Conservation (phyloP, 2,797 vertebrate genomes). For the Alauda arvensis region DNA sequence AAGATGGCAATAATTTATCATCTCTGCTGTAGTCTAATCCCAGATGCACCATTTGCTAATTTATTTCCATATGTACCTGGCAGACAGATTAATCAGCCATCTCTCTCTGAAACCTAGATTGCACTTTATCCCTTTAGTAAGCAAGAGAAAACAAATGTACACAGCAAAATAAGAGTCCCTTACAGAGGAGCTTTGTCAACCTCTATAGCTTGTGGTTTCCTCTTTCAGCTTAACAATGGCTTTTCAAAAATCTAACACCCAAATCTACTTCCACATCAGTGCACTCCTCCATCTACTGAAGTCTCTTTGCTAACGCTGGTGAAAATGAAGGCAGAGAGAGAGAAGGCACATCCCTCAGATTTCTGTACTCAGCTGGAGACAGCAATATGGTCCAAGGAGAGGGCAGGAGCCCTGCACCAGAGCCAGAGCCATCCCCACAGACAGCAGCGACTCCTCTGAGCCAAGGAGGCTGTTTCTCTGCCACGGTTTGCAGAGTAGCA, state of each 20-base stretch:
- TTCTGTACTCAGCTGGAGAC: neutral
- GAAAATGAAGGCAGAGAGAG: neutral
- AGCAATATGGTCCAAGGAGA: neutral
- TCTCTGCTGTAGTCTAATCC: slow-evolving; percentile 72
- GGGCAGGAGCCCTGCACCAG: neutral
- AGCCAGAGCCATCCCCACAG: neutral
- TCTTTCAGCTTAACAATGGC: slow-evolving; percentile 35
- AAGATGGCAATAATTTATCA: slow-evolving; percentile 74
- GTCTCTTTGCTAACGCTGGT: neutral
- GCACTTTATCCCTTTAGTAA: slow-evolving; percentile 63
- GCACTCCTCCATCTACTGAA: neutral
- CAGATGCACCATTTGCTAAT: slow-evolving; percentile 76
- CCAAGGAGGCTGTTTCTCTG: neutral
- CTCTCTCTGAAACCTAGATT: slow-evolving; percentile 68
- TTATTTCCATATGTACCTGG: slow-evolving; percentile 81
- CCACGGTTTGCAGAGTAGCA: neutral
- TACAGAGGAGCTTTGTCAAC: slow-evolving; percentile 22
- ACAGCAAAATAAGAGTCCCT: slow-evolving; percentile 57
- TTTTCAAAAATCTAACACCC: slow-evolving; percentile 19
- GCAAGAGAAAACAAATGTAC: slow-evolving; percentile 49
- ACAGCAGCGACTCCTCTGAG: neutral
- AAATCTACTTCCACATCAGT: slow-evolving; percentile 6
- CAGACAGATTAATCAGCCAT: slow-evolving; percentile 78
- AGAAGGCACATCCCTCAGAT: neutral
- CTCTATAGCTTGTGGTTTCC: neutral